Conservation (phyloP, 2,797 vertebrate genomes). For the Chaetophractus vellerosus region DNA sequence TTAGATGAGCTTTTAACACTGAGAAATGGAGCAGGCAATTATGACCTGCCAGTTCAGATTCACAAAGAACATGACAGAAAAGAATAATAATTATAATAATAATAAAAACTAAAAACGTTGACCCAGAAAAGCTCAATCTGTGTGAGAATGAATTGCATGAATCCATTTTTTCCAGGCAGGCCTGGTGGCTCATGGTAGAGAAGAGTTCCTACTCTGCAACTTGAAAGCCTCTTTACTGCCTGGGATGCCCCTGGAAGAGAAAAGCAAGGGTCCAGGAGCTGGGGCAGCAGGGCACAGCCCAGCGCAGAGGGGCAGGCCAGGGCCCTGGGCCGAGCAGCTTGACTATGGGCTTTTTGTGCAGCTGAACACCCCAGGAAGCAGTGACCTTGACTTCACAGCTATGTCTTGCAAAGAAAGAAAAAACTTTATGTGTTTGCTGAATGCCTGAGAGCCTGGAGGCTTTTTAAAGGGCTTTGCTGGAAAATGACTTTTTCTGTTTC, state of each 20-base stretch:
- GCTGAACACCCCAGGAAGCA: neutral
- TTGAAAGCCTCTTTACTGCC: neutral
- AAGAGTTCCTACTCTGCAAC: neutral
- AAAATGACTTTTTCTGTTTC: conserved; percentile 72
- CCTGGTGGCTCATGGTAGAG: neutral
- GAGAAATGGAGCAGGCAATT: neutral
- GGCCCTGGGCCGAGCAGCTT: neutral
- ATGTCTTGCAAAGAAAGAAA: conserved; percentile 50
- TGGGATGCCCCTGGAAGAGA: neutral
- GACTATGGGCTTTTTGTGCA: neutral
- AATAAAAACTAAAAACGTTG: neutral
- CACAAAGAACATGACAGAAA: conserved; percentile 5
- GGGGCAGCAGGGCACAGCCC: accelerated
- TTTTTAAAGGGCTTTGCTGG: conserved; percentile 69
- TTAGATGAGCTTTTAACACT: neutral
- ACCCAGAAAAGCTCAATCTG: neutral
- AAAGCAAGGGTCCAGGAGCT: neutral
- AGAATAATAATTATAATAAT: neutral
- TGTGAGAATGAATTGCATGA: neutral
- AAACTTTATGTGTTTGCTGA: conserved; percentile 4
- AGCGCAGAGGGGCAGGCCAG: neutral
- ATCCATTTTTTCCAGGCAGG: conserved; percentile 8
- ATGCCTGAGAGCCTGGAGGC: conserved; percentile 41
- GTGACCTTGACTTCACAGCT: conserved; percentile 65
- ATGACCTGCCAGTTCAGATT: conserved; percentile 9